These are phyloP conservation scores for Drosophila gaucha DNA, from an alignment of 2,888 invertebrate genomes.

Conservation along the genomic window DNA sequence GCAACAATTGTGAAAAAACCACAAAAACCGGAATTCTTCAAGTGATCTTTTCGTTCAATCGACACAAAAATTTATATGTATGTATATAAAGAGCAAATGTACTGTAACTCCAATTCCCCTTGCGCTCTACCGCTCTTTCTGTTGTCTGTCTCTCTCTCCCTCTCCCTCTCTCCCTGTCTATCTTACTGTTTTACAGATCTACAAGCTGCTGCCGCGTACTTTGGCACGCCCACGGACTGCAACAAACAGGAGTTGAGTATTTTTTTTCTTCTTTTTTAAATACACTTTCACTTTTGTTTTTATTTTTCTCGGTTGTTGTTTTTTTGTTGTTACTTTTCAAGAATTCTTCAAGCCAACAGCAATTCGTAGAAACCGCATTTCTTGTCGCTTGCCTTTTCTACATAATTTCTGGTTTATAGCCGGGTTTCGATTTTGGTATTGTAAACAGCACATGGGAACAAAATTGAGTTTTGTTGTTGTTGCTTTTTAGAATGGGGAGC, in stretches of 20 bases:
- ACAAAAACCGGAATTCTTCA: conserved; percentile 77
- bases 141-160: not conserved
- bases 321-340: conserved; percentile 36
- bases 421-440: conserved; percentile 58
- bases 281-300: conserved; percentile 71
- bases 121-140: not conserved
- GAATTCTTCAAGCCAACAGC: conserved; percentile 52
- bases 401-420: conserved; percentile 56
- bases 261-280: conserved; percentile 16
- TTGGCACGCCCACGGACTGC: conserved; percentile 41
- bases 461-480: conserved; percentile 16
- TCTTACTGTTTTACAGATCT: conserved; percentile 14
- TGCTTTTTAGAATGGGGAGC: conserved; percentile 20
- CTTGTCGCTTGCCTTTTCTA: conserved; percentile 35
- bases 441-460: conserved; percentile 59
- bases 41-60: conserved; percentile 77
- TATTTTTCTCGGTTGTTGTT: conserved; percentile 23
- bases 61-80: conserved; percentile 30
- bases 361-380: conserved; percentile 47
- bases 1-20: conserved; percentile 57
- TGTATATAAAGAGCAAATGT: conserved; percentile 37
- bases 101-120: conserved; percentile 44
- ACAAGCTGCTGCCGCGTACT: conserved; percentile 12
- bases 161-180: not conserved
- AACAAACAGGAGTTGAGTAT: conserved; percentile 31